phyloP scores from a whole-genome alignment of 1,140 invertebrate species.

The Drosophila rufa region DNA sequence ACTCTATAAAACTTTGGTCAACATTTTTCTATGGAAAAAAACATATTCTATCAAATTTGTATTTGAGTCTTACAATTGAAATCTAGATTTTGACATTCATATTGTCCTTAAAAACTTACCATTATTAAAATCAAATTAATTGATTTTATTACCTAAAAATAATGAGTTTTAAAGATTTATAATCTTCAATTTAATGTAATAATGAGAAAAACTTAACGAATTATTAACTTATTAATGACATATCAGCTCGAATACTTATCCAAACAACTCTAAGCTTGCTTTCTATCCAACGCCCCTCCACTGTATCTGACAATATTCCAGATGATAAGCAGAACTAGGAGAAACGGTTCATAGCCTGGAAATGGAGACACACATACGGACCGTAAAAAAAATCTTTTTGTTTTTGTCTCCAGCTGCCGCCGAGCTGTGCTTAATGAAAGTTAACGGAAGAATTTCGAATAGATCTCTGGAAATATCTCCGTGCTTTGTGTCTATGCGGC shows the following conservation, averaged over 20 bases:
- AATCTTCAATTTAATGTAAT: too few species aligned
- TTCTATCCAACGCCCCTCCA: background rate
- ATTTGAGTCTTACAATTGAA: too few species aligned
- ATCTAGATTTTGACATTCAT: too few species aligned
- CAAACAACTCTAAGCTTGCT: too few species aligned
- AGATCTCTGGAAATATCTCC: conserved; percentile 1
- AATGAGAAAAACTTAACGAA: too few species aligned
- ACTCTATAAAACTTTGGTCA: background rate
- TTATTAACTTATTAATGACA: too few species aligned
- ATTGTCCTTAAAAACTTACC: too few species aligned
- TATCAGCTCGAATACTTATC: background rate
- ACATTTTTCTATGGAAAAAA: background rate
- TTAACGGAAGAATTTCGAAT: conserved; percentile 36
- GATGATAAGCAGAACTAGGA: conserved; percentile 29
- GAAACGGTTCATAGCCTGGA: conserved; percentile 40
- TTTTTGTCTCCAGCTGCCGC: conserved; percentile 7
- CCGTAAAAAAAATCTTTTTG: conserved; percentile 6
- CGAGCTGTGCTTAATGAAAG: conserved; percentile 18
- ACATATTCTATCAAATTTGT: background rate
- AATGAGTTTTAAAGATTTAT: too few species aligned
- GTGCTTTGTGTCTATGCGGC: background rate
- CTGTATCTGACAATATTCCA: conserved; percentile 1
- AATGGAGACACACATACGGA: conserved; percentile 26
- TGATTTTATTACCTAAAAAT: too few species aligned
- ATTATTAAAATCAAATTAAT: too few species aligned